A percentile compares a stretch with the other conserved stretches of the same genome.
Conservation (phyloP, 2,113 vertebrate genomes). For the Dipodomys spectabilis region DNA sequence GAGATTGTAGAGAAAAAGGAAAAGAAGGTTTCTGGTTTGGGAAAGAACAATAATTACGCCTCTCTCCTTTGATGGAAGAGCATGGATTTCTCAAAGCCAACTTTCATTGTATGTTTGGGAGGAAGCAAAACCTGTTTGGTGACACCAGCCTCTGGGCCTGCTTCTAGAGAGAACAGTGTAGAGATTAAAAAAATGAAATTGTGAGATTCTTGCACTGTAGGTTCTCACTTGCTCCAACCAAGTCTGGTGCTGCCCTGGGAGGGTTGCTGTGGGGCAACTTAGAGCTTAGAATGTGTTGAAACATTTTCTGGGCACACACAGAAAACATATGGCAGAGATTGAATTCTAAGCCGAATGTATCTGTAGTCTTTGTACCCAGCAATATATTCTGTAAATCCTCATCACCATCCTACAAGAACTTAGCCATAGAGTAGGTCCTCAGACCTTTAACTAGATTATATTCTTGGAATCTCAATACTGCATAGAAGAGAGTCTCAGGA, state of each 20-base stretch:
- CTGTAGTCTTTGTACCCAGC: background rate
- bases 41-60: background rate
- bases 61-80: background rate
- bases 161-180: background rate
- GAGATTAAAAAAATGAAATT: background rate
- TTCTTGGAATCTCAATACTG: background rate
- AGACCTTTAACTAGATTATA: background rate
- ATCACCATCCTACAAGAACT: background rate
- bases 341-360: background rate
- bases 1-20: background rate
- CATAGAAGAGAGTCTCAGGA: background rate
- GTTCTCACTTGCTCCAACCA: background rate
- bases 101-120: background rate
- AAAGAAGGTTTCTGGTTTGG: background rate
- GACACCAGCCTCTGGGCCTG: background rate
- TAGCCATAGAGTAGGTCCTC: background rate
- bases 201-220: background rate
- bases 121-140: background rate
- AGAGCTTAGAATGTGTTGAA: background rate
- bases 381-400: background rate
- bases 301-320: background rate
- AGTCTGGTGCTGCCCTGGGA: background rate
- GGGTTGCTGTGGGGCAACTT: background rate
- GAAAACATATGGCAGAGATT: background rate
- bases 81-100: slow-evolving; percentile 5